Base-by-base conservation (phyloP, 2,888 invertebrate species). In the Aethes cnicana region DNA sequence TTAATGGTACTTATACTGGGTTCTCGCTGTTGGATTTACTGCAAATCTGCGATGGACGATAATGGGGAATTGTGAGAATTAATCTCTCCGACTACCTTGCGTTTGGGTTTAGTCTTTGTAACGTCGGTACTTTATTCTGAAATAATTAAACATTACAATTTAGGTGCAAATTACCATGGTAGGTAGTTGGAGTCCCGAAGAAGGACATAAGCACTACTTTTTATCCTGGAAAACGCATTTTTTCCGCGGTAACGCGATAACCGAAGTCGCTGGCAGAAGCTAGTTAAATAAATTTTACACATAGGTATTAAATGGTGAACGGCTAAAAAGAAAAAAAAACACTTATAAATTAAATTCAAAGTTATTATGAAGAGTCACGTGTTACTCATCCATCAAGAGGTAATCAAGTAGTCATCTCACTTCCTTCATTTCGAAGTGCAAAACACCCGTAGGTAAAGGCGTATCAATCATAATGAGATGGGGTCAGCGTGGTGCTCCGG, bases 1-100 rank as follows among this genome's bases (percentile, higher is more conserved):
- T 52, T 46, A 52, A 52, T 52, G 37, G 46, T 52, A 44, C 50
- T 54, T 47, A n/a, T 50, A 54, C 54, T 14, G 47, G 28, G 49
- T 37, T 43, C 41, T 54, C 54, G 48, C 41, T 41, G 49, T 52
- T n/a, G 3, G 47, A 32, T 20, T 28, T 47, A 28, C 49, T 14
- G 36, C 37, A 26, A 32, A 37, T 52, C 25, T 28, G 9, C 12
- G 25, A 44, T 32, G 20, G 12, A 26, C 11, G 39, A 46, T 46
- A 52, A 46, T 33, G 52, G 18, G n/a, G 25, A 52, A 52, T 26
- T 37, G 39, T 44, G 8, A 25, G 39, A 32, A 52, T 46, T 52
- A 52, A 46, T 20, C 26, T 39, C 21, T 5, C 26, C 11, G n/a
- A n/a, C 17, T 28, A 14, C 9, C n/a, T n/a, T 11, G 4, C 12